phyloP scores from a whole-genome alignment of 2,113 vertebrate genomes.

The Tragelaphus imberbis region DNA sequence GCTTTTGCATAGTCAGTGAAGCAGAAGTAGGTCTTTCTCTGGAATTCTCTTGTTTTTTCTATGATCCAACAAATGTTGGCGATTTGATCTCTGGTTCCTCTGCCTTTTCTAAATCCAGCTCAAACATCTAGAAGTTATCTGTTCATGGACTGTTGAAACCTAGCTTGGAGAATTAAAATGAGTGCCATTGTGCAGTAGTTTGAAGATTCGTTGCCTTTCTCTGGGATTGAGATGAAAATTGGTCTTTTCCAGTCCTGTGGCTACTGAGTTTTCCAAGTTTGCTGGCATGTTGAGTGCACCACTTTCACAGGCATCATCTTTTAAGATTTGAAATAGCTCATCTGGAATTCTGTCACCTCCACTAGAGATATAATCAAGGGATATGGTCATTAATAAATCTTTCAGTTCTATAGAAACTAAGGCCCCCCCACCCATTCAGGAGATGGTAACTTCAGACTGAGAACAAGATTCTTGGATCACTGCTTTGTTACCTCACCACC shows the following conservation, averaged over 20 bases:
- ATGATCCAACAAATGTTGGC: rapidly evolving
- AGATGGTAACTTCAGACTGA: neutral
- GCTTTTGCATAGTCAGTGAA: neutral
- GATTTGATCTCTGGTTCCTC: neutral
- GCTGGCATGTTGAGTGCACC: neutral
- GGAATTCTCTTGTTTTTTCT: neutral
- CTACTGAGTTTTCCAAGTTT: neutral
- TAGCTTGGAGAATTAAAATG: neutral
- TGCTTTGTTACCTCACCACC: neutral
- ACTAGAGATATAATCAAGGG: neutral
- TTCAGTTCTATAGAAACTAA: neutral
- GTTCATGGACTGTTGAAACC: neutral
- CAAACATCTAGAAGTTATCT: neutral
- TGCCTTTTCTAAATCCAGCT: neutral
- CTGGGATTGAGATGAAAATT: neutral
- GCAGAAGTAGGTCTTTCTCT: neutral
- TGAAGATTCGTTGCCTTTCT: neutral
- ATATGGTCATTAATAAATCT: neutral
- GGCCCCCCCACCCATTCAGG: neutral
- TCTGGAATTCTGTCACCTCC: neutral
- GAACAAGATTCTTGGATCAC: neutral
- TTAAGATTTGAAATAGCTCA: neutral
- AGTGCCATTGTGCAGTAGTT: neutral
- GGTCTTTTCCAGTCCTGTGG: neutral
- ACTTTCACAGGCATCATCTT: neutral